These are phyloP conservation scores for Mellilla xanthometata DNA, from an alignment of 2,888 invertebrate species.

Conservation along the genomic window DNA sequence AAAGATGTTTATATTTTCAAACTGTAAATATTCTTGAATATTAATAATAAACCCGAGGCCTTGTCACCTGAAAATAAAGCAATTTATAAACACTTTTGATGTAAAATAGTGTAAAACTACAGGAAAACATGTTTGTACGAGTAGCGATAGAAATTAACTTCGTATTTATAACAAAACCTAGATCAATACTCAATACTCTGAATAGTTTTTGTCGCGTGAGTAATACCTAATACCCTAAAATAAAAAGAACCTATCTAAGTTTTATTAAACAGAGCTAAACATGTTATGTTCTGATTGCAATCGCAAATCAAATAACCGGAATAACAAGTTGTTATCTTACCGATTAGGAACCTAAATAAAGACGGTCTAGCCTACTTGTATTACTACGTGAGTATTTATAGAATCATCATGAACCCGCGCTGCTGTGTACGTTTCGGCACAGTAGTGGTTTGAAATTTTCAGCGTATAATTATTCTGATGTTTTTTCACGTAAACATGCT, in stretches of 20 bases:
- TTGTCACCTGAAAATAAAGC: conserved; percentile 10
- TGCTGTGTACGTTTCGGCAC: conserved; percentile 1
- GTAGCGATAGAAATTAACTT: too few species aligned
- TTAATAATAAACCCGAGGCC: conserved; percentile 1
- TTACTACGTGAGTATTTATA: conserved; percentile 6
- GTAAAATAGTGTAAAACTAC: too few species aligned
- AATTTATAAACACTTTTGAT: neutral
- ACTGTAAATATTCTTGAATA: conserved; percentile 9
- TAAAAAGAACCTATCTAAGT: neutral
- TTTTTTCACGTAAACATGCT: too few species aligned
- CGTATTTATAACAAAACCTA: too few species aligned
- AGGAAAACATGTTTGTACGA: too few species aligned
- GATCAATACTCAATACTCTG: too few species aligned
- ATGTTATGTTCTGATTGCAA: neutral
- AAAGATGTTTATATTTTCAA: conserved; percentile 17
- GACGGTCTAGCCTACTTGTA: conserved; percentile 1
- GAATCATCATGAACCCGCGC: neutral
- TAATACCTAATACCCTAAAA: neutral
- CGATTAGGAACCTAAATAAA: conserved; percentile 14
- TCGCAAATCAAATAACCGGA: conserved; percentile 11
- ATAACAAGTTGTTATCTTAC: conserved; percentile 10
- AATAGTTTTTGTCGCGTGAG: too few species aligned
- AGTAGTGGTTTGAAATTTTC: neutral
- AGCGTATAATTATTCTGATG: too few species aligned
- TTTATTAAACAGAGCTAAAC: neutral